A percentile compares a stretch with the other conserved stretches of the same genome.
Conservation (phyloP, 2,797 vertebrate species). For the Apogon hyalosoma region DNA sequence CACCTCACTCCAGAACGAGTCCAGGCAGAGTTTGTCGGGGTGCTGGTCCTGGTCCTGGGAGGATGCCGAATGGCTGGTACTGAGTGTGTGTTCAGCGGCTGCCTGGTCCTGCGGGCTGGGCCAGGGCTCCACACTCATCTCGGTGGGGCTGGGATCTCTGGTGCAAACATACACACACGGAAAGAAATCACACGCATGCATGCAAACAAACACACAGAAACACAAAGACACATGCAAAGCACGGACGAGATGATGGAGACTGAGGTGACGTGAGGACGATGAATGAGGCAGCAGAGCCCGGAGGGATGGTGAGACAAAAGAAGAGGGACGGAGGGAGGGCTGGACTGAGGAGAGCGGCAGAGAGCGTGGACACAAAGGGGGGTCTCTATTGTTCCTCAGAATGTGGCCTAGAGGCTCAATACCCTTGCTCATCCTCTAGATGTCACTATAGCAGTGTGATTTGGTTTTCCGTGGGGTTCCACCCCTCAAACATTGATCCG, state of each 20-base stretch:
- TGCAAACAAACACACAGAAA: slow-evolving; percentile 62
- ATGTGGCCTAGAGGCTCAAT: slow-evolving; percentile 53
- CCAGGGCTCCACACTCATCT: slow-evolving; percentile 86
- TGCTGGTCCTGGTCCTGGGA: slow-evolving; percentile 77
- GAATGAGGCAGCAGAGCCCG: slow-evolving; percentile 48
- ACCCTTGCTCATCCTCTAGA: slow-evolving; percentile 69
- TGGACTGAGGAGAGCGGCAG: slow-evolving; percentile 56
- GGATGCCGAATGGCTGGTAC: slow-evolving; percentile 36
- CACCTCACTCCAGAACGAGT: slow-evolving; percentile 92
- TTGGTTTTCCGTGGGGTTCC: slow-evolving; percentile 34
- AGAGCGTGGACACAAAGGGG: slow-evolving; percentile 73
- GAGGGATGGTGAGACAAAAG: slow-evolving; percentile 75
- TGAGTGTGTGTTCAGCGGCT: slow-evolving; percentile 69
- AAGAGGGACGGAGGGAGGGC: slow-evolving; percentile 61
- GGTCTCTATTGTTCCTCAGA: slow-evolving; percentile 81
- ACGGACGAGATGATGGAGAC: slow-evolving; percentile 35
- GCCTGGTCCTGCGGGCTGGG: slow-evolving; percentile 78
- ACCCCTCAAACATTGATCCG: slow-evolving; percentile 46
- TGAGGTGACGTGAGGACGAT: slow-evolving; percentile 23
- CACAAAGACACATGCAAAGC: slow-evolving; percentile 61
- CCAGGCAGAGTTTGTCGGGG: slow-evolving; percentile 86
- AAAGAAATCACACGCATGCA: slow-evolving; percentile 77
- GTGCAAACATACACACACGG: slow-evolving; percentile 74
- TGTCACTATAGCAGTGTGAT: slow-evolving; percentile 63
- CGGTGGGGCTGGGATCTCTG: slow-evolving; percentile 84